Base-by-base conservation (phyloP, 1,140 invertebrate genomes). In the Euwallacea similis region DNA sequence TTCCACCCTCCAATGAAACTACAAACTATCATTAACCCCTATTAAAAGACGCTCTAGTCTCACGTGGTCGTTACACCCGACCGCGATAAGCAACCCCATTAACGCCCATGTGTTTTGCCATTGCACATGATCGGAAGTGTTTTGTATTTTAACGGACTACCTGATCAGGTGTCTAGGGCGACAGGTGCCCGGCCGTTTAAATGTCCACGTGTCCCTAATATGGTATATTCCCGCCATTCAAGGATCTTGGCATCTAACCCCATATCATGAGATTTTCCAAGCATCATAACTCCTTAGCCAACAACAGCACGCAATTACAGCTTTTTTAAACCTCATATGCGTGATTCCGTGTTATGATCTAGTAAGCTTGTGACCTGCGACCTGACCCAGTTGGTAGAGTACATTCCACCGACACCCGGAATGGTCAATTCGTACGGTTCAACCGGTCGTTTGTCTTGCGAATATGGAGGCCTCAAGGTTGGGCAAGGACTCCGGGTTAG, bases 101-200 rank as follows among this genome's bases (percentile, higher is more conserved):
- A 62, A 21, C 33, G 55, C 44, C 55, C 66, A 60, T 67, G 67
- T 62, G 67, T 46, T 62, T 11, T 33, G 21, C 42, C 41, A 11
- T 6, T 16, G 41, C 65, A 59, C 58, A 60, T 68, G 66, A 68
- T 68, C 66, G 67, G 67, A 69, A 69, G 67, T 69, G 67, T 69
- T 69, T 69, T 69, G 60, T 61, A 42, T 61, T 61, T 61, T 62
- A 61, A 69, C 67, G 58, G 67, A 61, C 67, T 62, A 69, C 58
- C 50, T 53, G 67, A 69, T 69, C 67, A 69, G 67, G 67, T 69
- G 67, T 69, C 33, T 21, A 53, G 46, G 58, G 59, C 59, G 67
- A 69, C 67, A 69, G 67, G 67, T 69, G 67, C 42, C 15, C 50
- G 56, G 59, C 47, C 58, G 42, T 21, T 69, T 69, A 44, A 69